Conservation (phyloP, 2,888 invertebrate species). For the Sarcophaga carnaria region DNA sequence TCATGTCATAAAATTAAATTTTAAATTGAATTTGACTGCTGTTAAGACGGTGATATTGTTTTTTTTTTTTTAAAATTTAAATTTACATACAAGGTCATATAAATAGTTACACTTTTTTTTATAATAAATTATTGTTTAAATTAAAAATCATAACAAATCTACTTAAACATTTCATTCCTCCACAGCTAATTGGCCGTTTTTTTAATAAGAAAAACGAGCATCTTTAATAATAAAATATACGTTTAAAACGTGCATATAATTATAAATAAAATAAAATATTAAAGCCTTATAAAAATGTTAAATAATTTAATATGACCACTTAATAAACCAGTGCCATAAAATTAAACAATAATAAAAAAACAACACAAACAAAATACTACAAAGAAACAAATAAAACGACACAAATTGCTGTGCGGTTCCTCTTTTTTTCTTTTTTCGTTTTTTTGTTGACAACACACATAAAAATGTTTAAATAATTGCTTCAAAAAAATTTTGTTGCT, state of each 20-base stretch:
- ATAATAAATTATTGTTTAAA: too few relatives aligned
- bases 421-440: too few relatives aligned
- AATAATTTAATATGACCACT: constrained; percentile 69
- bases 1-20: constrained; percentile 62
- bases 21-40: constrained; percentile 60
- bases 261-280: neutral
- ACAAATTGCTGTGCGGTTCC: constrained; percentile 57
- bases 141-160: too few relatives aligned
- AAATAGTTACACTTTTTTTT: too few relatives aligned
- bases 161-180: too few relatives aligned
- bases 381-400: constrained; percentile 54
- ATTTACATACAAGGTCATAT: too few relatives aligned
- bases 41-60: constrained; percentile 38
- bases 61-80: neutral
- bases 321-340: constrained; percentile 63
- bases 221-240: too few relatives aligned
- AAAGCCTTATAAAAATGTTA: constrained; percentile 66
- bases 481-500: constrained; percentile 38
- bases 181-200: too few relatives aligned
- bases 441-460: constrained; percentile 31
- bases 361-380: neutral
- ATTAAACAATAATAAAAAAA: neutral
- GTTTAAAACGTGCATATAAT: neutral
- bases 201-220: too few relatives aligned
- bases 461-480: constrained; percentile 68